Evolutionary conservation across 2,113 vertebrate genomes (phyloP), one percentile per base, ranked within the genome.

Genomic region (Dicaeum eximium): DNA sequence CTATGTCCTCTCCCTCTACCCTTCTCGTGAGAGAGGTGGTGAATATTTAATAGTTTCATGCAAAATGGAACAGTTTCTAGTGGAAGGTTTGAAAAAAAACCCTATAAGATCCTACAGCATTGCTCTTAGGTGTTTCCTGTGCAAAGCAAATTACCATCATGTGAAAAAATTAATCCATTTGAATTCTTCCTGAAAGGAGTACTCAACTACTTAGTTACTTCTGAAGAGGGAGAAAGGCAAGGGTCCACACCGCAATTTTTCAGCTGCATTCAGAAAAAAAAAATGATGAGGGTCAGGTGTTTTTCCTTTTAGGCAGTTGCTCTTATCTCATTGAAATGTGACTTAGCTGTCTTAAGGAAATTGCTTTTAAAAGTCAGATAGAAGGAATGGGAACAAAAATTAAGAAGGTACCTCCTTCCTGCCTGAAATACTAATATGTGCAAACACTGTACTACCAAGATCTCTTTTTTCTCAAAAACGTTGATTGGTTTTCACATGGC

Each of bases 391-490:
- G 16, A 78, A 66, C 4, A 58, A 74, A 92, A 91, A 72, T 40
- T 50, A 45, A 58, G 28, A 71, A 40, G 22, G 12, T 86, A 69
- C 27, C 33, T 90, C 82, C 56, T 85, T 92, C 38, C 67, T 91
- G 22, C 17, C 50, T 90, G 78, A 82, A 93, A 96, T 74, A 87
- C 73, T 75, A 74, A 66, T 84, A 67, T 60, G 51, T 78, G 78
- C 47, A 86, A 92, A 89, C 71, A 90, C 18, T 95, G 60, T 16
- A 8, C 66, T 92, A 82, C 14, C 20, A 77, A 90, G 65, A 67
- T 64, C 18, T 88, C 80, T 95, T 96, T 96, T 97, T 94, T 82
- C 71, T 97, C 37, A 92, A 96, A 96, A 97, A 94, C 73, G 79
- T 96, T 0, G 9, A 95, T 90, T 96, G 92, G 70, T 57, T 97